Conservation (phyloP, 2,113 vertebrate genomes). For the Bucco capensis region DNA sequence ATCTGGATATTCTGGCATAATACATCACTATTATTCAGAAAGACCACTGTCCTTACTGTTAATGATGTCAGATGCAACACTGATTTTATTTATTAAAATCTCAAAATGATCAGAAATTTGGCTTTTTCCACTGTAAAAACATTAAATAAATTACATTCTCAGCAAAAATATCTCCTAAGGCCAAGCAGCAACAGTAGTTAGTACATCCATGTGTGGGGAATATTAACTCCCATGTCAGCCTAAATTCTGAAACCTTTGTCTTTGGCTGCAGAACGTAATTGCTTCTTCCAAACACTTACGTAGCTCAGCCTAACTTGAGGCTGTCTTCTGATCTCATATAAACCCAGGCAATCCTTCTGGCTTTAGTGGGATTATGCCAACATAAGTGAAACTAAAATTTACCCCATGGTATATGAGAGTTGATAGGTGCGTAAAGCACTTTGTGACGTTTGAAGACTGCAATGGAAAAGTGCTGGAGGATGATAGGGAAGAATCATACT, state of each 20-base stretch:
- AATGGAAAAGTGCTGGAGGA: conserved; percentile 44
- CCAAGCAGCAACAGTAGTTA: not conserved
- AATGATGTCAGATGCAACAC: not conserved
- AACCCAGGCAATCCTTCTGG: conserved; percentile 45
- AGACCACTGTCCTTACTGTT: not conserved
- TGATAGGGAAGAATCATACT: not conserved
- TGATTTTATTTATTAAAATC: conserved; percentile 30
- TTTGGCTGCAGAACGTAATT: not conserved
- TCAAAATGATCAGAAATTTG: not conserved
- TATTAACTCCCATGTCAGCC: not conserved
- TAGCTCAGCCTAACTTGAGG: conserved; percentile 20
- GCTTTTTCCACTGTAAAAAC: not conserved
- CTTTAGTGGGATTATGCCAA: conserved; percentile 48
- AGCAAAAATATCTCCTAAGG: not conserved
- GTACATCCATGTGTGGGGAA: not conserved
- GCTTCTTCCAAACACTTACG: conserved; percentile 1
- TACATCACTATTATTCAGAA: not conserved
- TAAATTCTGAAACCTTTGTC: not conserved
- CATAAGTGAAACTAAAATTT: conserved; percentile 32
- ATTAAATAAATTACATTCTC: not conserved
- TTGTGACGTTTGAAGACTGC: not conserved
- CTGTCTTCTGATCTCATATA: conserved; percentile 52
- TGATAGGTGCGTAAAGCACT: not conserved
- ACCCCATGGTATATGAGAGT: not conserved
- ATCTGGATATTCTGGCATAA: not conserved